phyloP scores from a whole-genome alignment of 2,113 vertebrate species.

The Meles meles region DNA sequence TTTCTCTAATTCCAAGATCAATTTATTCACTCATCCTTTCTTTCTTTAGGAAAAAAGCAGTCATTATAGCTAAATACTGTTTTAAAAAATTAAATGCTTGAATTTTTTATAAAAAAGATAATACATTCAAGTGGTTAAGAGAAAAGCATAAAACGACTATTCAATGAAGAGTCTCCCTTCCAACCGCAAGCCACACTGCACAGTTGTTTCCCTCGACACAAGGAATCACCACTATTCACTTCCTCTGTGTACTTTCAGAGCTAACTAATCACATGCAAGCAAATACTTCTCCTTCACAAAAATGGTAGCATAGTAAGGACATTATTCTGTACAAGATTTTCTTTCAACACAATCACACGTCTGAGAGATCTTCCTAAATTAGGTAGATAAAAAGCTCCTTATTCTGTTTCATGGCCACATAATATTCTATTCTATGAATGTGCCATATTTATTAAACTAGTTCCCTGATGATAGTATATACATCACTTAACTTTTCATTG shows the following conservation, averaged over 20 bases:
- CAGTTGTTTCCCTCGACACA: neutral
- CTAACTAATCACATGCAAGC: neutral
- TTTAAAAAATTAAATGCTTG: constrained; percentile 4
- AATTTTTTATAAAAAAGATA: constrained; percentile 10
- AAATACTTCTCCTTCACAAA: neutral
- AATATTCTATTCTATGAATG: neutral
- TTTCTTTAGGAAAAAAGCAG: constrained; percentile 24
- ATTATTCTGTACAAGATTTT: neutral
- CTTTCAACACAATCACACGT: constrained; percentile 5
- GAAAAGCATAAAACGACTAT: neutral
- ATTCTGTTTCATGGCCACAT: neutral
- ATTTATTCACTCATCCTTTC: constrained; percentile 35
- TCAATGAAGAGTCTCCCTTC: neutral
- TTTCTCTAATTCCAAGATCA: constrained; percentile 43
- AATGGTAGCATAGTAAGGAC: neutral
- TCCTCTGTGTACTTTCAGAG: neutral
- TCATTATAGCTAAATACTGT: neutral
- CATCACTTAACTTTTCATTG: constrained; percentile 4
- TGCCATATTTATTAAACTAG: neutral
- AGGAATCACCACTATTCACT: neutral
- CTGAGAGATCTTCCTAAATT: neutral
- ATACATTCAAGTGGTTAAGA: neutral
- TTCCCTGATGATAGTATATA: neutral
- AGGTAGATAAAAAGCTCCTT: neutral
- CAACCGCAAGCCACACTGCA: neutral